A percentile compares a stretch with the other conserved stretches of the same genome.
Evolutionary conservation across 2,888 invertebrate species (phyloP).

Genomic region (Beris morrisii): DNA sequence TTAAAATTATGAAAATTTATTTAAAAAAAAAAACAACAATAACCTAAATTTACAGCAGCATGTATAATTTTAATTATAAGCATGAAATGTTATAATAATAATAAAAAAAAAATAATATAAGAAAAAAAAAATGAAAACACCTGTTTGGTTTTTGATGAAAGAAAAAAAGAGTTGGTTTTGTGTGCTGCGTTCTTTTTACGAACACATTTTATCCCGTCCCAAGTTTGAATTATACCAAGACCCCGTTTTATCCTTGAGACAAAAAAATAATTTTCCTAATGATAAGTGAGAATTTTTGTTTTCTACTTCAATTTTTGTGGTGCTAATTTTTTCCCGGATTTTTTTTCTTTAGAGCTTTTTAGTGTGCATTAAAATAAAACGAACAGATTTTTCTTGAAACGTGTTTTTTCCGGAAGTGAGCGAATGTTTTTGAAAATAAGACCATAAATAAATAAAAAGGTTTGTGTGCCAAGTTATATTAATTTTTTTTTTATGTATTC

Average conservation of each 20-base stretch:
- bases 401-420: too few species aligned
- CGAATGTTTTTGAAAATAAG: too few species aligned
- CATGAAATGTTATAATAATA: conserved; percentile 35
- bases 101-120: conserved; percentile 33
- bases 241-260: too few species aligned
- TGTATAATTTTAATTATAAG: conserved; percentile 36
- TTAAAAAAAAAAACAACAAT: neutral
- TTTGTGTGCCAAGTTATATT: conserved; percentile 10
- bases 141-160: conserved; percentile 34
- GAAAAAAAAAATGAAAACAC: conserved; percentile 31
- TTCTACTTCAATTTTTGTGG: too few species aligned
- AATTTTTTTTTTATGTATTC: neutral
- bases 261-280: too few species aligned
- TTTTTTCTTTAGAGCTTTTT: too few species aligned
- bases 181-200: conserved; percentile 10
- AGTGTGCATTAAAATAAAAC: too few species aligned
- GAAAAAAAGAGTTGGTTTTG: conserved; percentile 10
- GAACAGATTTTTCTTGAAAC: too few species aligned
- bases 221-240: too few species aligned
- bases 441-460: conserved; percentile 2
- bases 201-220: too few species aligned
- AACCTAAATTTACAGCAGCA: conserved; percentile 32
- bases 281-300: too few species aligned
- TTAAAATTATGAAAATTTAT: conserved; percentile 20
- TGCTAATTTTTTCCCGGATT: too few species aligned